phyloP scores from a whole-genome alignment of 2,797 vertebrate species.

The Saxicola maurus region DNA sequence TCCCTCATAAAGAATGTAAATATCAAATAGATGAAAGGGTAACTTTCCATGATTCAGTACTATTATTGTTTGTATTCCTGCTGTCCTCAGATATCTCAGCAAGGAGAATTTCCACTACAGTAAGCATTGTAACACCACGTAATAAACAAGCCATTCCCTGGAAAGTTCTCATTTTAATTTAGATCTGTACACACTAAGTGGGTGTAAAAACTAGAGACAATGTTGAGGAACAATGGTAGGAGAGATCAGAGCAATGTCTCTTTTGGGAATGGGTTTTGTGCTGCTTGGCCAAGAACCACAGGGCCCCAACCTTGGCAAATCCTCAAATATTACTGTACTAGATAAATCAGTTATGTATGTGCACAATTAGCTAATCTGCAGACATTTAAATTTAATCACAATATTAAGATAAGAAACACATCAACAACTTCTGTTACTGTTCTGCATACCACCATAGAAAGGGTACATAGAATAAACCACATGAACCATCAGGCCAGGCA shows the following conservation, averaged over 20 bases:
- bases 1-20: slow-evolving; percentile 53
- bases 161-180: slow-evolving; percentile 14
- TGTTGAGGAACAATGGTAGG: background rate
- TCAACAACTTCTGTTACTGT: background rate
- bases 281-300: background rate
- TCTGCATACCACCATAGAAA: background rate
- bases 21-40: slow-evolving; percentile 41
- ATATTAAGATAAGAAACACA: slow-evolving; percentile 18
- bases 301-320: background rate
- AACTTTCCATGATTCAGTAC: slow-evolving; percentile 12
- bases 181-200: background rate
- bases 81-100: slow-evolving; percentile 19
- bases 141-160: slow-evolving; percentile 20
- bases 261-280: background rate
- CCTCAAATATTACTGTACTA: background rate
- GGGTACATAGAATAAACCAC: background rate
- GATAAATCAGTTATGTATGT: background rate
- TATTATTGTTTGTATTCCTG: slow-evolving; percentile 31
- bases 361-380: background rate
- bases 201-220: background rate
- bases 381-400: slow-evolving; percentile 12
- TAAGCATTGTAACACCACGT: background rate
- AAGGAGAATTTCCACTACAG: background rate
- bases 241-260: slow-evolving; percentile 6
- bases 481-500: background rate